Evolutionary conservation across 2,113 vertebrate genomes (phyloP), one percentile per base, ranked within the genome.

Genomic region (Brachionichthys hirsutus): DNA sequence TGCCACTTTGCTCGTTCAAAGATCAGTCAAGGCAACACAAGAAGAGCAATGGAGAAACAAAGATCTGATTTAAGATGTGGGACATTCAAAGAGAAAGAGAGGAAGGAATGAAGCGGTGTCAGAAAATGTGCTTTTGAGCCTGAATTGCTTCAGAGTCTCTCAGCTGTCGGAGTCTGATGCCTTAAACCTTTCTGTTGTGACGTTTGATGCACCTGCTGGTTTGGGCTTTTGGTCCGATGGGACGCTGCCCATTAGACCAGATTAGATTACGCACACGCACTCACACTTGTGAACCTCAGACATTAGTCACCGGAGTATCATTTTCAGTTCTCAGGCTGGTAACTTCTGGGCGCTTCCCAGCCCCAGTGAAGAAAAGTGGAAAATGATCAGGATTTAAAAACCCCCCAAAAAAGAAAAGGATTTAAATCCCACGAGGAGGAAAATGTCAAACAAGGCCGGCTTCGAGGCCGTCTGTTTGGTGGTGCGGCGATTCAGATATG

Each of bases 171-270:
- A 4, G 34, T 62, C 57, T 70, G 22, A 81, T 44, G 55, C 62
- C 64, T 70, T 17, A 66, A 73, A 80, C 58, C 62, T 69, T 54
- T 73, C 59, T 56, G 64, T 57, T 64, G 68, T 62, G 72, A 44
- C 61, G 9, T 47, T 64, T 58, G 14, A 51, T 11, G 46, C 85
- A 89, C 83, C 83, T 89, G 85, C 82, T 73, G 63, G 38, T 60
- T 75, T 80, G 80, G 72, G 79, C 73, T 54, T 36, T 12, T 60
- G 9, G 45, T 66, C 75, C 77, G 67, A 77, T 55, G 78, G 70
- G 80, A 84, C 53, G 65, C 18, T 51, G 43, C 54, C 76, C 77
- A 77, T 81, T 80, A 83, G 52, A 73, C 67, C 59, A 54, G 75
- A 82, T 78, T 72, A 52, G 38, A 77, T 15, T 4, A 54, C 47